phyloP scores from a whole-genome alignment of 2,113 vertebrate species.

The Procavia capensis region DNA sequence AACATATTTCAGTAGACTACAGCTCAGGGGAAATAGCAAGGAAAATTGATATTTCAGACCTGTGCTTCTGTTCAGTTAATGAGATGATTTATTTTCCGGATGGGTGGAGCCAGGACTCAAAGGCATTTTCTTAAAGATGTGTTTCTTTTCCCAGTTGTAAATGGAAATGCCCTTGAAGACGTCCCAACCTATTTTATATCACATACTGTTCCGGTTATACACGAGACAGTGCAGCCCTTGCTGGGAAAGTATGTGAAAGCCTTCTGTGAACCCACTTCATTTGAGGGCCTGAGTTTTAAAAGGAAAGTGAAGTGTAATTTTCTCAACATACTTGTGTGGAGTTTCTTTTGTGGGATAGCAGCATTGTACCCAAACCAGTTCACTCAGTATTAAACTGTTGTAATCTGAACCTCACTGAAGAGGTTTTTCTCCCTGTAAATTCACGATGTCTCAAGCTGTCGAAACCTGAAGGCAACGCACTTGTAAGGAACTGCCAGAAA shows the following conservation, averaged over 20 bases:
- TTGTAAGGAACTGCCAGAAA: constrained; percentile 69
- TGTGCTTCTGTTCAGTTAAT: constrained; percentile 54
- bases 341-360: constrained; percentile 67
- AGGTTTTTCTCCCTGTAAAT: constrained; percentile 58
- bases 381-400: constrained; percentile 66
- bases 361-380: constrained; percentile 70
- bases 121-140: constrained; percentile 81
- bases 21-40: constrained; percentile 7
- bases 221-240: constrained; percentile 72
- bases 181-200: constrained; percentile 78
- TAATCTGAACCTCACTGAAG: constrained; percentile 69
- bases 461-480: constrained; percentile 74
- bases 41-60: constrained; percentile 54
- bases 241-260: constrained; percentile 59
- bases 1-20: not conserved
- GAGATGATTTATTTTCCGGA: constrained; percentile 76
- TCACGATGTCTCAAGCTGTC: constrained; percentile 66
- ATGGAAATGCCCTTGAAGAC: constrained; percentile 80
- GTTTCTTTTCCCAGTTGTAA: constrained; percentile 79
- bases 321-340: constrained; percentile 71
- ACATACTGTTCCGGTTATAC: constrained; percentile 68
- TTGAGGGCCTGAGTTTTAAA: constrained; percentile 73
- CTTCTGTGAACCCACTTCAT: constrained; percentile 78
- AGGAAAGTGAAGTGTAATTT: constrained; percentile 79
- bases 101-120: constrained; percentile 76